phyloP scores from a whole-genome alignment of 2,888 invertebrate species.

The Napeogenes sylphis region DNA sequence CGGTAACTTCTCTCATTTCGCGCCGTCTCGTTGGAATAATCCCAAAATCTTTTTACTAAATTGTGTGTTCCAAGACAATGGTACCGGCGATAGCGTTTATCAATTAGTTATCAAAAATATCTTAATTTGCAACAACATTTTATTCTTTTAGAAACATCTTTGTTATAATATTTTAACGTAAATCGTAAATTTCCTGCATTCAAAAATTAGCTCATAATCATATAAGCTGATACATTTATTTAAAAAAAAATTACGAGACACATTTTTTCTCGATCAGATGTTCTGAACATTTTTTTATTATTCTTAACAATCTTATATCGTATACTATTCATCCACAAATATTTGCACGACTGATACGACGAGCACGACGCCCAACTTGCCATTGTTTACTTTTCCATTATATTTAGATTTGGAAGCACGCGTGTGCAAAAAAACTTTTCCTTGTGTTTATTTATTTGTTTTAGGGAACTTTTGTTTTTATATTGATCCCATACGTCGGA shows the following conservation, averaged over 20 bases:
- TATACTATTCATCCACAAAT: conserved; percentile 23
- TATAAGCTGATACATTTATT: too few species aligned
- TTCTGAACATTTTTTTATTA: too few species aligned
- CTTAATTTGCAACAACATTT: background rate
- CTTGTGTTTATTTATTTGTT: conserved; percentile 15
- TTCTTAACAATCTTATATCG: background rate
- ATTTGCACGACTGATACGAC: conserved; percentile 35
- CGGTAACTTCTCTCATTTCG: conserved; percentile 54
- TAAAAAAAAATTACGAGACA: too few species aligned
- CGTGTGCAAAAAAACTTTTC: conserved; percentile 36
- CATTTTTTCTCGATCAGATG: too few species aligned
- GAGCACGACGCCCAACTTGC: conserved; percentile 32
- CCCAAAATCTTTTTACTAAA: conserved; percentile 51
- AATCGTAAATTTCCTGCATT: too few species aligned
- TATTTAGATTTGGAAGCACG: conserved; percentile 49
- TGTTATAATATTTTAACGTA: too few species aligned
- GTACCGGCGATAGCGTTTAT: too few species aligned
- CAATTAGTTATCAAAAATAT: background rate
- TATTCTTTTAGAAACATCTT: too few species aligned
- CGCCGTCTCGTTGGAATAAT: conserved; percentile 40
- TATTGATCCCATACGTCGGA: conserved; percentile 7
- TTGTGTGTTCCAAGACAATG: conserved; percentile 16
- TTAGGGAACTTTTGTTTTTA: conserved; percentile 4
- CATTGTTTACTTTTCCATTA: conserved; percentile 56
- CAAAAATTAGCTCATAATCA: too few species aligned